Base-by-base conservation (phyloP, 2,888 invertebrate genomes). In the Phyllotreta cruciferae region DNA sequence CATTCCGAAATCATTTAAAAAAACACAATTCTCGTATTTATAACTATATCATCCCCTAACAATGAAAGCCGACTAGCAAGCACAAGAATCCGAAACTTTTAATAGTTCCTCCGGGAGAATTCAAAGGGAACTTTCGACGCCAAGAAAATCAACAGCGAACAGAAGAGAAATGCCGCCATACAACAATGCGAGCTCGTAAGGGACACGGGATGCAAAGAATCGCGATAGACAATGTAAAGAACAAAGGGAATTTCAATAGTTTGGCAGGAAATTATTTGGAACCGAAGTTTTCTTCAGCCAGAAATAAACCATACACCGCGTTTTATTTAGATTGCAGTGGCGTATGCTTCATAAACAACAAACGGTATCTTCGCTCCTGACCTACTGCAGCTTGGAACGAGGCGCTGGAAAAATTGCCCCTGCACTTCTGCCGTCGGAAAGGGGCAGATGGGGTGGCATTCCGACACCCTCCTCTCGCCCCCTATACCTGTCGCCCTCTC, bases 181-280 rank as follows among this genome's bases (percentile, higher is more conserved):
- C 7, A 14, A 44, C 10, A 44, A 14, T 14, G 10, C 14, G 44
- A n/a, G 9, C n/a, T n/a, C n/a, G n/a, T n/a, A n/a, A n/a, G n/a
- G n/a, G n/a, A n/a, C n/a, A n/a, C n/a, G 14, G 1, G 44, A n/a
- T 44, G 7, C 44, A 11, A 44, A 44, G 44, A 41, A 41, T 41
- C 41, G 41, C 41, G 9, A 41, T 41, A 41, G n/a, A 41, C 41
- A 41, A 41, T n/a, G 10, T 10, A 41, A 10, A 44, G 24, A 44
- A 44, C 44, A 44, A 44, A 44, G 44, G 10, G 44, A 44, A 44
- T n/a, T 44, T 44, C 44, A 11, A 44, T 11, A 44, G 44, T 44
- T 44, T 44, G 9, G 1, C 44, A 14, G 44, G 14, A 44, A 44
- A 44, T 44, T 44, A 44, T 44, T 44, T 44, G 7, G 9, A 44